Evolutionary conservation across 2,113 vertebrate genomes (phyloP).

Genomic region (Lampris megalopsis): DNA sequence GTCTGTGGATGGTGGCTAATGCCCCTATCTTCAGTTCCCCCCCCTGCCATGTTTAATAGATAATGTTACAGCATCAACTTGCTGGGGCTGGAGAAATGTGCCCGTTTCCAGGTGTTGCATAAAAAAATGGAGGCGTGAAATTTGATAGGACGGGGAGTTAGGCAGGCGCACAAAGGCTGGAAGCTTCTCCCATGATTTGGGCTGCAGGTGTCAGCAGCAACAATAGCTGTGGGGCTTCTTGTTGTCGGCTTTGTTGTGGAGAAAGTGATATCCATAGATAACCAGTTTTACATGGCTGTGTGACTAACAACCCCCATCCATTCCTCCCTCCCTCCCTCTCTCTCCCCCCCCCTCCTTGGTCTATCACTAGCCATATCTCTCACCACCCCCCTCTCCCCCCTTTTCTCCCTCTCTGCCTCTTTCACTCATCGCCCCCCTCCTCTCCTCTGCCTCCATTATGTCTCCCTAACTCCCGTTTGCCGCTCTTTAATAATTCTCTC

Average conservation of each 20-base stretch:
- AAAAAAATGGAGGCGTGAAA: slow-evolving; percentile 26
- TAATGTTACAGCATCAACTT: not conserved
- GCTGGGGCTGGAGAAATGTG: not conserved
- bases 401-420: not conserved
- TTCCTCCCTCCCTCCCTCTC: not conserved
- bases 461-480: slow-evolving; percentile 16
- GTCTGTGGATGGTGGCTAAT: not conserved
- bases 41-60: not conserved
- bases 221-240: slow-evolving; percentile 35
- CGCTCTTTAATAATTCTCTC: not conserved
- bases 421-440: not conserved
- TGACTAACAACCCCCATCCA: slow-evolving; percentile 29
- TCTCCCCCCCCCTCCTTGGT: not conserved
- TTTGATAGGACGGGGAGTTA: slow-evolving; percentile 40
- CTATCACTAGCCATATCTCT: not conserved
- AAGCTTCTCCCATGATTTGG: slow-evolving; percentile 31
- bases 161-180: slow-evolving; percentile 22
- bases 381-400: not conserved
- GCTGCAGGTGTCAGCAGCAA: slow-evolving; percentile 52
- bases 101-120: slow-evolving; percentile 17
- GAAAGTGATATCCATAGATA: slow-evolving; percentile 50
- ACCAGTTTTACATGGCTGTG: slow-evolving; percentile 30
- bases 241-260: slow-evolving; percentile 39
- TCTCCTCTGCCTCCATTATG: slow-evolving; percentile 48
- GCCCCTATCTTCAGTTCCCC: not conserved